Base-by-base conservation (phyloP, 2,113 vertebrate genomes). In the Hucho hucho region DNA sequence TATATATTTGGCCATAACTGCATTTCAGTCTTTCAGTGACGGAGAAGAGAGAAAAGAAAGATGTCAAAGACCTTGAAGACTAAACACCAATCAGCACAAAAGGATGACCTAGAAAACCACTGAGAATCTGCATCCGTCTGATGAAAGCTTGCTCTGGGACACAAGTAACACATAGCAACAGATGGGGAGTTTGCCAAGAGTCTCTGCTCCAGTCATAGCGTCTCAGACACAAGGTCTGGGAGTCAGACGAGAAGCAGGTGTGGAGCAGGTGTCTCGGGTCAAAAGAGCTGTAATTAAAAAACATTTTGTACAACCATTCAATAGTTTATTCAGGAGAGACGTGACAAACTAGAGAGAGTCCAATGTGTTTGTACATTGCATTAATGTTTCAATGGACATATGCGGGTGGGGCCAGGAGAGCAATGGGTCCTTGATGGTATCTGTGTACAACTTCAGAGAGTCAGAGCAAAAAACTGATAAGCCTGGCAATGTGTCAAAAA, bases 311-410 rank as follows among this genome's bases (percentile, higher is more conserved):
- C 77, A 79, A 69, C 64, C 75, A 72, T 69, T 81, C 63, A 65
- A 69, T 26, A 25, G 25, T 76, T 78, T 79, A 75, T 64, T 84
- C 64, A 58, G 70, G 79, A 70, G 43, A 37, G 49, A 75, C 6
- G 59, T 61, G n/a, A 72, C 70, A 28, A 63, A 46, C 64, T 29
- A 59, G 11, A 18, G 43, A 22, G 75, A 59, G 29, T 65, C 46
- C 63, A 49, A 70, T 59, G 37, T 70, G 49, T 73, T 76, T 79
- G 75, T 68, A 84, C 72, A 79, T 16, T 56, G 53, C 64, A 73
- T 32, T 37, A 61, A 37, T 24, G 46, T 20, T 25, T 64, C 64
- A 64, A 68, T 43, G 63, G 61, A 77, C 68, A 75, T 56, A 69
- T 64, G 65, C 46, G 68, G 72, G 46, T 29, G 63, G 37, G 70